Conservation (phyloP, 2,113 vertebrate genomes). For the Mesocricetus auratus region DNA sequence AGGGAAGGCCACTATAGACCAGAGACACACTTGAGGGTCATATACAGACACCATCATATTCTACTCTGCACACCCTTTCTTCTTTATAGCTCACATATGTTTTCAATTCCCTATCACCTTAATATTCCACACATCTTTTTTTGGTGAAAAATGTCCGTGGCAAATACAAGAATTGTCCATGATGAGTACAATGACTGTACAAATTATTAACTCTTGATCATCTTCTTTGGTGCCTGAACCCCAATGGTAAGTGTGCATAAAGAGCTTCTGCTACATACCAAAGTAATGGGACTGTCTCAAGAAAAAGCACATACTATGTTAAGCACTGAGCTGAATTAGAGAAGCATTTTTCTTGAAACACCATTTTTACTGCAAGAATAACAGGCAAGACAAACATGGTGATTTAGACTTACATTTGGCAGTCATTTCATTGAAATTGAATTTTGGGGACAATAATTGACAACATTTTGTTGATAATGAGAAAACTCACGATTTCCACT, state of each 20-base stretch:
- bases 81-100: not conserved
- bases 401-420: not conserved
- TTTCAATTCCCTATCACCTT: not conserved
- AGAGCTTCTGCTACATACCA: not conserved
- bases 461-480: not conserved
- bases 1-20: not conserved
- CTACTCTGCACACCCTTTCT: not conserved
- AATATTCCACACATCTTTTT: slow-evolving; percentile 8
- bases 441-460: slow-evolving; percentile 18
- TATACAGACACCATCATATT: not conserved
- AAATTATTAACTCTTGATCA: slow-evolving; percentile 15
- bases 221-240: not conserved
- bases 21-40: not conserved
- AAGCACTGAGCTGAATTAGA: not conserved
- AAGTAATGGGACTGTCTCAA: not conserved
- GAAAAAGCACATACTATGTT: not conserved
- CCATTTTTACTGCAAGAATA: slow-evolving; percentile 4
- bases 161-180: not conserved
- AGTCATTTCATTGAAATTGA: slow-evolving; percentile 47
- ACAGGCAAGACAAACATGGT: not conserved
- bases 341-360: not conserved
- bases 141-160: not conserved
- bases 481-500: slow-evolving; percentile 33
- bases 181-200: not conserved
- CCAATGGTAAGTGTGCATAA: not conserved